Evolutionary conservation across 1,140 invertebrate species (phyloP), one percentile per base, ranked within the genome.

Genomic region (Leucophenga varia): DNA sequence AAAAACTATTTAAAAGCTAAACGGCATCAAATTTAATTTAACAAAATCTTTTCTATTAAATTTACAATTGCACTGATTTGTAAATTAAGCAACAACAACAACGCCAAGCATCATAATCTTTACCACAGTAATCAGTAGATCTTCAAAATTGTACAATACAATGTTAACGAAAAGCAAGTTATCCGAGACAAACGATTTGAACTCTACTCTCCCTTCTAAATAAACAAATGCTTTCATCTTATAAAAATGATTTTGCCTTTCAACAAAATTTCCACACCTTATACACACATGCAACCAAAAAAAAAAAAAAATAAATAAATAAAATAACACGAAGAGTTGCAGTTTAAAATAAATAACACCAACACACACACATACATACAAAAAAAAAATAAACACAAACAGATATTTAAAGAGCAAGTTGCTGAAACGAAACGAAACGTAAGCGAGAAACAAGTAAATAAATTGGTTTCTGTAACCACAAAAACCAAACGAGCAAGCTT

Each of bases 391-490:
- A 19, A 22, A 25, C 28, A 9, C 13, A 40, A 40, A 25, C 20
- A 14, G 16, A 40, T 14, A 14, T 20, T 42, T 34, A 47, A 28
- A 22, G 22, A 34, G 9, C 2, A 9, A 20, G 14, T 16, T 10
- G 5, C 20, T 16, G n/a, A 40, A 25, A 22, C 34, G 13, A 7
- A 7, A 5, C 12, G 16, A 32, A 12, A 13, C n/a, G 5, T 20
- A 38, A 38, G 20, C 2, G 2, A 14, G 13, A 34, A n/a, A 52
- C 56, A 49, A 49, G 52, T 56, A 71, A 71, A 71, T 71, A 71
- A 71, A 71, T 71, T 71, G 68, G 67, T 71, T 71, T 71, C 68
- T n/a, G 68, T 56, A 71, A 71, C 68, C 68, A 60, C 68, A 71
- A 60, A 59, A 64, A 59, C 57, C 63, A 61, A 71, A 55, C 55